Evolutionary conservation across 2,113 vertebrate species (phyloP).

Genomic region (Platichthys flesus): DNA sequence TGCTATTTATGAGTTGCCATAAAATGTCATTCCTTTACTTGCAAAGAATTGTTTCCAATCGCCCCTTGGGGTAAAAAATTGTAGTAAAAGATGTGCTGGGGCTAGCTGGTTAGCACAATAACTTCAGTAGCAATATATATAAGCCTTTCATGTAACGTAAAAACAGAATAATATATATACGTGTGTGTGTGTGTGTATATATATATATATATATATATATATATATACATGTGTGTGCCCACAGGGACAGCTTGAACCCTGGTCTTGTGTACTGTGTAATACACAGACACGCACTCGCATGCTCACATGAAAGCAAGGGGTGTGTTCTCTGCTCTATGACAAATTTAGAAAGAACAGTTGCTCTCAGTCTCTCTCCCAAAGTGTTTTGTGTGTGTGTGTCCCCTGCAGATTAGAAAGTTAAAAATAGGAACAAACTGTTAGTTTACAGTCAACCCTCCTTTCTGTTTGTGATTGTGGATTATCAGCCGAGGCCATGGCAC

Average conservation of each 20-base stretch:
- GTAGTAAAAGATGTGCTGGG: too few relatives aligned
- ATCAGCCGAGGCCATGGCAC: background rate
- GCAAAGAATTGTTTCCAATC: too few relatives aligned
- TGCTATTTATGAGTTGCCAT: too few relatives aligned
- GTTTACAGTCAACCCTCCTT: slow-evolving; percentile 25
- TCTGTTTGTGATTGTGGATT: slow-evolving; percentile 21
- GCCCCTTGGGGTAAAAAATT: too few relatives aligned
- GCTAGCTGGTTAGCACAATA: too few relatives aligned
- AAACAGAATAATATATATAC: too few relatives aligned
- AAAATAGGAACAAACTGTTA: slow-evolving; percentile 1
- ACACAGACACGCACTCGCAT: slow-evolving; percentile 15
- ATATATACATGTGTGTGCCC: too few relatives aligned
- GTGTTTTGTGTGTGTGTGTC: slow-evolving; percentile 15
- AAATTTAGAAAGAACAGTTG: slow-evolving; percentile 79
- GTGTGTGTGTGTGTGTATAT: too few relatives aligned
- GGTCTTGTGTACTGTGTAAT: slow-evolving; percentile 35
- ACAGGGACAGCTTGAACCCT: slow-evolving; percentile 12
- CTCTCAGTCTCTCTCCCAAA: slow-evolving; percentile 37
- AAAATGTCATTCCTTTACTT: too few relatives aligned
- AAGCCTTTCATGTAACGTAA: too few relatives aligned
- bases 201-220: too few relatives aligned
- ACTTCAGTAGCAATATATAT: too few relatives aligned
- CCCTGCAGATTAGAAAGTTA: slow-evolving; percentile 15
- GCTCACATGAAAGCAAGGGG: slow-evolving; percentile 30
- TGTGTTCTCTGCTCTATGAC: slow-evolving; percentile 54